These are phyloP conservation scores for Steromphala cineraria DNA, from an alignment of 2,888 invertebrate genomes.

Conservation along the genomic window DNA sequence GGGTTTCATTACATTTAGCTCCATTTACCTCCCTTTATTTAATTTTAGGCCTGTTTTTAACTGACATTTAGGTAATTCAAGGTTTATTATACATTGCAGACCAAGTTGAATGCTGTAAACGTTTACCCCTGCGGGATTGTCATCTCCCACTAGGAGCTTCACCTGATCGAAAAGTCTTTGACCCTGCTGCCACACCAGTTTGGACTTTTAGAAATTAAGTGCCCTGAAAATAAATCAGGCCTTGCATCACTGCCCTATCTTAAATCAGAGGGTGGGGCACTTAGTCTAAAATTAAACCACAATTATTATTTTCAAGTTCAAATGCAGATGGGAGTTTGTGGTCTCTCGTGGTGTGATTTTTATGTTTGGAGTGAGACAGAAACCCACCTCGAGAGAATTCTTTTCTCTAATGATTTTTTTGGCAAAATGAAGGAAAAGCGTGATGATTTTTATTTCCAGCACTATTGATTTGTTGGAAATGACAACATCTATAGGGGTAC, in stretches of 20 bases:
- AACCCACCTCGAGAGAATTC: neutral
- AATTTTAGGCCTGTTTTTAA: too few relatives aligned
- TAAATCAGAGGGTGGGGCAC: neutral
- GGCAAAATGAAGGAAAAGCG: neutral
- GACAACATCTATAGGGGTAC: too few relatives aligned
- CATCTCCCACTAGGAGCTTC: neutral
- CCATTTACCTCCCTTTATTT: too few relatives aligned
- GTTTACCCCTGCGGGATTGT: neutral
- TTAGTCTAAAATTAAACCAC: neutral
- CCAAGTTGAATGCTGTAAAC: too few relatives aligned
- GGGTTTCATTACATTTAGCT: too few relatives aligned
- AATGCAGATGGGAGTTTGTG: constrained; percentile 1
- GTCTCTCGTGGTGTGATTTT: constrained; percentile 1
- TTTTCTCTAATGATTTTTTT: neutral
- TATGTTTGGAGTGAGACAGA: neutral
- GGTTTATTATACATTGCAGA: too few relatives aligned
- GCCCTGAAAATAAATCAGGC: neutral
- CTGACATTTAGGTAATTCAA: too few relatives aligned
- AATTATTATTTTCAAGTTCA: neutral
- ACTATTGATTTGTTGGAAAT: too few relatives aligned
- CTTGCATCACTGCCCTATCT: neutral
- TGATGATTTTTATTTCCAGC: neutral
- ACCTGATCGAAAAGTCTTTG: neutral
- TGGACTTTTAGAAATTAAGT: neutral
- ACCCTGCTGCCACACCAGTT: neutral